A percentile compares a stretch with the other conserved stretches of the same genome.
Evolutionary conservation across 2,888 invertebrate genomes (phyloP).

Genomic region (Torymus aiolomorphi): DNA sequence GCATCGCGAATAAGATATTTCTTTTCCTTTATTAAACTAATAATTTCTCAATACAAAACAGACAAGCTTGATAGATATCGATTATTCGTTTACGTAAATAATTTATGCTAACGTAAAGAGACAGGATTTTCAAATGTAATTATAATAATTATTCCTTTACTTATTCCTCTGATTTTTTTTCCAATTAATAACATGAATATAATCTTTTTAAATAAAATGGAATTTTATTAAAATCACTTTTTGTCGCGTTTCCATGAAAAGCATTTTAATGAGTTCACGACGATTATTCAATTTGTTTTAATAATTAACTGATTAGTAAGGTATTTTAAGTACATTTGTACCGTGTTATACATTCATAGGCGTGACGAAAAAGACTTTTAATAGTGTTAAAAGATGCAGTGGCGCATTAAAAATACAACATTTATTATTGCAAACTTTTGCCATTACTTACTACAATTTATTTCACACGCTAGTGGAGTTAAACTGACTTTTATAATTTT

Average conservation of each 20-base stretch:
- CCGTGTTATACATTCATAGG: no score
- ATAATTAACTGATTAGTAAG: no score
- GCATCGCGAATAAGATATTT: constrained; percentile 27
- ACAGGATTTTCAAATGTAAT: constrained; percentile 34
- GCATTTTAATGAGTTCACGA: neutral
- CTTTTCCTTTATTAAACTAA: constrained; percentile 34
- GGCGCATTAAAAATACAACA: neutral
- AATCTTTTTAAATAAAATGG: neutral
- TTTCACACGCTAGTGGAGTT: neutral
- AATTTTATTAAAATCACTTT: constrained; percentile 3
- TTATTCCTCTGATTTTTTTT: constrained; percentile 24
- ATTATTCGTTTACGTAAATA: constrained; percentile 39
- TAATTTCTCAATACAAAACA: constrained; percentile 29
- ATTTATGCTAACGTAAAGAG: constrained; percentile 42
- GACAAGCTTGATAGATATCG: constrained; percentile 38
- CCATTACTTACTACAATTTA: neutral
- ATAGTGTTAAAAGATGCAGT: no score
- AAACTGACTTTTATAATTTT: constrained; percentile 30
- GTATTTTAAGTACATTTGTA: no score
- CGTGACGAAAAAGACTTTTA: no score
- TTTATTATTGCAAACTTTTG: constrained; percentile 7
- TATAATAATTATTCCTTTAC: constrained; percentile 41
- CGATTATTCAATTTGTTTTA: neutral
- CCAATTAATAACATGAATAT: no score
- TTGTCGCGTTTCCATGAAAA: neutral